Evolutionary conservation across 2,797 vertebrate genomes (phyloP).

Genomic region (Psittacula echo): DNA sequence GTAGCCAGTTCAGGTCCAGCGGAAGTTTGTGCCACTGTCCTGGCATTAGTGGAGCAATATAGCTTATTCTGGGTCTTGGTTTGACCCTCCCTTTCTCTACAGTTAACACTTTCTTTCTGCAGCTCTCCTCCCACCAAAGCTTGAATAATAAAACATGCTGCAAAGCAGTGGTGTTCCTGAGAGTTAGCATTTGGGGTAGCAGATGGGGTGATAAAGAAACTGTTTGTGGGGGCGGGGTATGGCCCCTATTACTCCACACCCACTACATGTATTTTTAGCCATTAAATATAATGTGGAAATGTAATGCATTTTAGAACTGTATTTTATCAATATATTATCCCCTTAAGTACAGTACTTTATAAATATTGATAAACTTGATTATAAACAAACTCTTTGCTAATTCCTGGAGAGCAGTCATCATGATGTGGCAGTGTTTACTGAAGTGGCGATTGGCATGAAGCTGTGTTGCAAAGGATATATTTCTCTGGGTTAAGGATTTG

Average conservation of each 20-base stretch:
- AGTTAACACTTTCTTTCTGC: constrained; percentile 78
- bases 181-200: constrained; percentile 82
- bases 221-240: constrained; percentile 79
- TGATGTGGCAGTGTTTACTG: constrained; percentile 49
- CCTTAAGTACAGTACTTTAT: constrained; percentile 70
- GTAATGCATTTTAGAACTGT: constrained; percentile 63
- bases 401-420: constrained; percentile 58
- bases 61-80: constrained; percentile 55
- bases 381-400: constrained; percentile 70
- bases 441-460: constrained; percentile 33
- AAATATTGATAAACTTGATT: constrained; percentile 70
- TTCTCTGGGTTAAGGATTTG: not conserved
- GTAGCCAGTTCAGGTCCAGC: constrained; percentile 16
- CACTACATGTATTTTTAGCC: constrained; percentile 77
- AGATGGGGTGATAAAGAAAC: constrained; percentile 84
- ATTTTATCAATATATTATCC: constrained; percentile 74
- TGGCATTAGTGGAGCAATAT: constrained; percentile 65
- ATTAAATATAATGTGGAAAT: constrained; percentile 77
- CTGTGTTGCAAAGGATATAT: not conserved
- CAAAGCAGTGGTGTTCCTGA: constrained; percentile 81
- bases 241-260: constrained; percentile 74
- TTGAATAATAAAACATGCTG: constrained; percentile 83
- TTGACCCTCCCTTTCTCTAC: constrained; percentile 74
- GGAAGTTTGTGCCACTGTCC: constrained; percentile 60
- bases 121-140: constrained; percentile 78